Evolutionary conservation across 2,888 invertebrate genomes (phyloP).

Genomic region (Achlya flavicornis): DNA sequence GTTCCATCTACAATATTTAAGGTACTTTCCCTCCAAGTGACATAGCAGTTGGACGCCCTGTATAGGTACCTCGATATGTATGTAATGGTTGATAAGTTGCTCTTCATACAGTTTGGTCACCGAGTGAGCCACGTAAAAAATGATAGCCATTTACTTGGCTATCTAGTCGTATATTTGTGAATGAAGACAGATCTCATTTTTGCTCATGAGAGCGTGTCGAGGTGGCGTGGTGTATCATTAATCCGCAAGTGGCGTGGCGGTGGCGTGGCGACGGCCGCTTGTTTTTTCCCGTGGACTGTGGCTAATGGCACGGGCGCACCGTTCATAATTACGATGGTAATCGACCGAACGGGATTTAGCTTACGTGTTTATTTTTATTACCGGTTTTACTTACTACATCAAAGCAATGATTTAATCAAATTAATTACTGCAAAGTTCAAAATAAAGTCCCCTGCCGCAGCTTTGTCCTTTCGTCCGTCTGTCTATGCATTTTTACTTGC

Average conservation of each 20-base stretch:
- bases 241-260: constrained; percentile 15
- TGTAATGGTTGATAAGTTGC: not conserved
- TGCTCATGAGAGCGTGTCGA: constrained; percentile 36
- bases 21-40: too few relatives aligned
- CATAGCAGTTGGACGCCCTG: too few relatives aligned
- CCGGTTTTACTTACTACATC: too few relatives aligned
- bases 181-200: constrained; percentile 41
- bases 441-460: too few relatives aligned
- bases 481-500: too few relatives aligned
- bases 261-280: constrained; percentile 18
- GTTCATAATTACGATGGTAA: constrained; percentile 50
- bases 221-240: constrained; percentile 22
- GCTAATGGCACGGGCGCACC: constrained; percentile 44
- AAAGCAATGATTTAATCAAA: too few relatives aligned
- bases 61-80: too few relatives aligned
- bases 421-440: too few relatives aligned
- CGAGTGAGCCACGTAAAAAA: not conserved
- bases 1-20: too few relatives aligned
- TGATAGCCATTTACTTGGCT: not conserved
- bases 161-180: constrained; percentile 19
- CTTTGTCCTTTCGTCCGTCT: too few relatives aligned
- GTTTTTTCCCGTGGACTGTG: constrained; percentile 31
- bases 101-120: not conserved
- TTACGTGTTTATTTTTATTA: not conserved
- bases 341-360: constrained; percentile 32